Base-by-base conservation (phyloP, 2,888 invertebrate genomes). In the Ditula angustiorana region DNA sequence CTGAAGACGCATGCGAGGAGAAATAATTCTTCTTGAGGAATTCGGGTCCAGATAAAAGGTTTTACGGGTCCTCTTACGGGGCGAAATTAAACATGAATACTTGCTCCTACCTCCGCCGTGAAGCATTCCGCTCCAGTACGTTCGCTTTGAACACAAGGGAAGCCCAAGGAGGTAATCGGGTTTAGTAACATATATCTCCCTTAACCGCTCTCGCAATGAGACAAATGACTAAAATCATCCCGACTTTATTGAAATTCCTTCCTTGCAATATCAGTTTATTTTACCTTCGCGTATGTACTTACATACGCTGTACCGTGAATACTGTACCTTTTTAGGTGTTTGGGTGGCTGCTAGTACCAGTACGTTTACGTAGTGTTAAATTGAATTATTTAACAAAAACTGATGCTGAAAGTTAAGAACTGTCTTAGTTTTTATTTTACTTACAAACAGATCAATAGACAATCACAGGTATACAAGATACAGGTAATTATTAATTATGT, bases 41-140 rank as follows among this genome's bases (percentile, higher is more conserved):
- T 89, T 85, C 67, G 80, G 84, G 86, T 85, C 79, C 83, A 84
- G 84, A 84, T 80, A 83, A 87, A 86, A 87, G 81, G 83, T 88
- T 86, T 87, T 84, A 79, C 77, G 79, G 79, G 77, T 80, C 80
- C 83, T 84, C 74, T 81, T 84, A 80, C 71, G 75, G 79, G 84
- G 82, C 82, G 86, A 91, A 90, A 91, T 92, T 90, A 89, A 89
- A 90, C 89, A 90, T 90, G 89, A 90, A 90, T 91, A 89, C 90
- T 87, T 90, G 86, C 89, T 85, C 85, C 89, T 91, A 89, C 91
- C 91, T 86, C 81, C 85, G 87, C 87, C 83, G 88, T 86, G 88
- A 86, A 90, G 88, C 85, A 88, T 92, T 92, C 91, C 92, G 81
- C 85, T 84, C 79, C 86, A 84, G 83, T 91, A 89, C 85, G 80